A percentile compares a stretch with the other conserved stretches of the same genome.
Evolutionary conservation across 2,113 vertebrate species (phyloP).

Genomic region (Andinoacara biseriatus): DNA sequence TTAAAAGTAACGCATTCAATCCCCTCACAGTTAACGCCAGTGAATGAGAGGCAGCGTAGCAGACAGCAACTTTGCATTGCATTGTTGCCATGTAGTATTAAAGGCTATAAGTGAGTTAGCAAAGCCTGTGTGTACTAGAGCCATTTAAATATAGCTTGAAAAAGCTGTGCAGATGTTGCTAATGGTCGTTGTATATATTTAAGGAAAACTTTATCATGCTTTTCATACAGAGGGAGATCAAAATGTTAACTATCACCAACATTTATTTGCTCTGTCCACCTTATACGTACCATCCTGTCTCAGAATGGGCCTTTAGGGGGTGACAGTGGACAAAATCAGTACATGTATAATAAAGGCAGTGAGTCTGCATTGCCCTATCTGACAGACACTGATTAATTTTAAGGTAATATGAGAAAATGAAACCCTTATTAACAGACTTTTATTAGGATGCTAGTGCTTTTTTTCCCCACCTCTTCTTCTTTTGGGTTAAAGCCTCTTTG

Average conservation of each 20-base stretch:
- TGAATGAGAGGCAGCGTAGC: neutral
- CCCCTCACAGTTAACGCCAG: neutral
- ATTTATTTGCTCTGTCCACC: neutral
- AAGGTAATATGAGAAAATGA: neutral
- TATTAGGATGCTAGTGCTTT: neutral
- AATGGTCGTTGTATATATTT: no score
- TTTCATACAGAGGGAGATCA: neutral
- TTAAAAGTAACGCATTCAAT: neutral
- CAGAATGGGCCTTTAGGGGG: neutral
- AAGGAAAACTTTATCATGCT: no score
- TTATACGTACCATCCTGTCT: neutral
- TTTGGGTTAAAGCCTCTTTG: neutral
- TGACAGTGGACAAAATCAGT: neutral
- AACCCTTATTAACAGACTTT: neutral
- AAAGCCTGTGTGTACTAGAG: neutral
- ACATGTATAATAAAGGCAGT: neutral
- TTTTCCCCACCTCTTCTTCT: no score
- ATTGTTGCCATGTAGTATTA: no score
- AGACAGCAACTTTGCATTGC: rapidly evolving
- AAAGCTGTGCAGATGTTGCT: no score
- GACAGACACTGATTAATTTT: neutral
- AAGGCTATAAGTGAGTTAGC: neutral
- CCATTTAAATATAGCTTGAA: no score
- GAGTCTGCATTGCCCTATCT: neutral
- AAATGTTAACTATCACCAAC: neutral